Conservation (phyloP, 1,140 invertebrate genomes). For the Diploscapter pachys region DNA sequence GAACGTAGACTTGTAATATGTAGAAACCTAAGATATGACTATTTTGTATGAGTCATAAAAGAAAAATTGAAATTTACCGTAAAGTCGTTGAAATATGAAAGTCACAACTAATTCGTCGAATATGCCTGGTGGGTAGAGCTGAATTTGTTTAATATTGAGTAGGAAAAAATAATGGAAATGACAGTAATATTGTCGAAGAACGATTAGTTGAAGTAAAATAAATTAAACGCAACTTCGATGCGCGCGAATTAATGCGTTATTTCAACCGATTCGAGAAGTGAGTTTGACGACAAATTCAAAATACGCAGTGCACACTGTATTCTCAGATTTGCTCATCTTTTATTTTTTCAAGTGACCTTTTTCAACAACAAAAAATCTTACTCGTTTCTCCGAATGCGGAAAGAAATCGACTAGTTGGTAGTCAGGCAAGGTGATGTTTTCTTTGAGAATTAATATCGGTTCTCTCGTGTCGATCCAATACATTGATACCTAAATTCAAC, state of each 20-base stretch:
- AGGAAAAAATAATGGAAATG: too few relatives aligned
- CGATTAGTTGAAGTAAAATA: too few relatives aligned
- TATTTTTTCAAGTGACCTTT: too few relatives aligned
- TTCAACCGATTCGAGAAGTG: too few relatives aligned
- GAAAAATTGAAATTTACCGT: slow-evolving; percentile 10
- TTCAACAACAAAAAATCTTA: too few relatives aligned
- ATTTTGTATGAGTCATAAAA: too few relatives aligned
- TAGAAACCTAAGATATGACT: slow-evolving; percentile 28
- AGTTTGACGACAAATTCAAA: too few relatives aligned
- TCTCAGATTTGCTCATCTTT: too few relatives aligned
- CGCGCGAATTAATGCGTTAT: too few relatives aligned
- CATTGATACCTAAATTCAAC: slow-evolving; percentile 47
- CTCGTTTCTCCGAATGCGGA: slow-evolving; percentile 41
- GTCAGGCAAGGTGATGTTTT: slow-evolving; percentile 55
- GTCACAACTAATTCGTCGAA: slow-evolving; percentile 58
- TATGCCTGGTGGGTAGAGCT: slow-evolving; percentile 56
- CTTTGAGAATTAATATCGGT: slow-evolving; percentile 52
- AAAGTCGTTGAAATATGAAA: slow-evolving; percentile 54
- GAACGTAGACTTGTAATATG: slow-evolving; percentile 52
- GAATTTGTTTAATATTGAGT: slow-evolving; percentile 11
- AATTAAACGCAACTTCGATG: too few relatives aligned
- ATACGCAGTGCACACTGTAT: too few relatives aligned
- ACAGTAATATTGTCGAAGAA: too few relatives aligned
- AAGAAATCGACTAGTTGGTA: slow-evolving; percentile 54
- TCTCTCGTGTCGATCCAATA: slow-evolving; percentile 47